phyloP scores from a whole-genome alignment of 2,797 vertebrate genomes.

The Holocentrus rufus region DNA sequence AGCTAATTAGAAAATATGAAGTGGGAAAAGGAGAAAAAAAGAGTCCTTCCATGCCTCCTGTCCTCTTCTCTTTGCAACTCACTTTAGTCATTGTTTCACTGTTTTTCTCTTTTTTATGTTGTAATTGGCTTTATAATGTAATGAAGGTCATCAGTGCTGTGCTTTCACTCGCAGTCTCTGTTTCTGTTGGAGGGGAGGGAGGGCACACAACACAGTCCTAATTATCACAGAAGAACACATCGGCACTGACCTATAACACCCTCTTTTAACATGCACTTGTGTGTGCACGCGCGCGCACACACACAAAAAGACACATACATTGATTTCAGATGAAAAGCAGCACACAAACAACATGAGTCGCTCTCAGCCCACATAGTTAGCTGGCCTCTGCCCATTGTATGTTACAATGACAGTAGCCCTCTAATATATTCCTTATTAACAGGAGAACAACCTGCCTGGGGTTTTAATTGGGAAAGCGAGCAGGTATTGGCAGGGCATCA shows the following conservation, averaged over 20 bases:
- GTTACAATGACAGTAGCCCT: conserved; percentile 60
- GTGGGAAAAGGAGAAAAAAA: conserved; percentile 26
- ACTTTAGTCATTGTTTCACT: conserved; percentile 41
- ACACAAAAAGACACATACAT: conserved; percentile 30
- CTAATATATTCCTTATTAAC: conserved; percentile 74
- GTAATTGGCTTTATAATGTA: conserved; percentile 77
- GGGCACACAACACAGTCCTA: conserved; percentile 60
- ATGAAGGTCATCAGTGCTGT: conserved; percentile 76
- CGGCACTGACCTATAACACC: conserved; percentile 55
- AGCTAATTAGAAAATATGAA: conserved; percentile 47
- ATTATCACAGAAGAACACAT: conserved; percentile 76
- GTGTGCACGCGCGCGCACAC: conserved; percentile 25
- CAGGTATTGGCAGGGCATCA: conserved; percentile 78
- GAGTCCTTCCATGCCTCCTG: conserved; percentile 22
- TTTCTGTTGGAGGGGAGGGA: conserved; percentile 53
- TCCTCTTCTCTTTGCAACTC: conserved; percentile 25
- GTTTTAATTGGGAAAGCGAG: conserved; percentile 75
- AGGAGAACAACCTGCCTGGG: conserved; percentile 65
- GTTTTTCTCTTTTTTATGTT: conserved; percentile 45
- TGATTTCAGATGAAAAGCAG: conserved; percentile 69
- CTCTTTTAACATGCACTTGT: conserved; percentile 43
- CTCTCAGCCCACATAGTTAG: conserved; percentile 58
- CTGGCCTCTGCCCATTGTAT: conserved; percentile 56
- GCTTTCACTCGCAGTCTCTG: conserved; percentile 55
- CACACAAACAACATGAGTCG: conserved; percentile 59